Evolutionary conservation across 2,113 vertebrate species (phyloP).

Genomic region (Anarhynchus alexandrinus): DNA sequence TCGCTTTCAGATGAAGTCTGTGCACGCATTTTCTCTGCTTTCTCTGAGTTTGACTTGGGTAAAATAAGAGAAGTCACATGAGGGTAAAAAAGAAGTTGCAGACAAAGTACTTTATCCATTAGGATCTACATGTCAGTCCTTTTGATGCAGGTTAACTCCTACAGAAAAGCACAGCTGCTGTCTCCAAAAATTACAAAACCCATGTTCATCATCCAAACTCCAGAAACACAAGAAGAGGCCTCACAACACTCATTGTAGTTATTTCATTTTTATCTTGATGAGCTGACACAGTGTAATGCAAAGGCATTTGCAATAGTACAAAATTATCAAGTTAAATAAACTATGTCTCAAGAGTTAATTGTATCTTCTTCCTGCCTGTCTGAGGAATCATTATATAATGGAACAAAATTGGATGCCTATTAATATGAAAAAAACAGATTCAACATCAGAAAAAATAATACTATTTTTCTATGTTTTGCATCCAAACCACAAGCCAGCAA

Average conservation of each 20-base stretch:
- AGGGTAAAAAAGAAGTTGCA: neutral
- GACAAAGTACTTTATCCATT: neutral
- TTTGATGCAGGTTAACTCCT: neutral
- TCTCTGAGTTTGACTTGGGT: neutral
- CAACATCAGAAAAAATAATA: conserved; percentile 43
- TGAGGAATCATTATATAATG: conserved; percentile 36
- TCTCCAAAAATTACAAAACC: neutral
- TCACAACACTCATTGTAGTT: neutral
- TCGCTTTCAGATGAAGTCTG: neutral
- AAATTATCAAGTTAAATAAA: conserved; percentile 14
- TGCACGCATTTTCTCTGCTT: neutral
- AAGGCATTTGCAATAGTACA: neutral
- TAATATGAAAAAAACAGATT: neutral
- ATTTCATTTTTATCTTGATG: neutral
- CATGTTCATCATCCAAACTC: neutral
- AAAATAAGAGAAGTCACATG: neutral
- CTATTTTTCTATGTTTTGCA: conserved; percentile 47
- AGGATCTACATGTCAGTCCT: neutral
- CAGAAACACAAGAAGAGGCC: neutral
- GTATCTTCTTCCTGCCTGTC: neutral
- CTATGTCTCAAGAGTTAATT: neutral
- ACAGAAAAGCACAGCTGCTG: neutral
- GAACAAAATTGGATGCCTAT: conserved; percentile 34
- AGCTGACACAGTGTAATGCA: neutral
- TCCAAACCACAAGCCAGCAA: conserved; percentile 69